Base-by-base conservation (phyloP, 2,888 invertebrate genomes). In the Boloria euphrosyne region DNA sequence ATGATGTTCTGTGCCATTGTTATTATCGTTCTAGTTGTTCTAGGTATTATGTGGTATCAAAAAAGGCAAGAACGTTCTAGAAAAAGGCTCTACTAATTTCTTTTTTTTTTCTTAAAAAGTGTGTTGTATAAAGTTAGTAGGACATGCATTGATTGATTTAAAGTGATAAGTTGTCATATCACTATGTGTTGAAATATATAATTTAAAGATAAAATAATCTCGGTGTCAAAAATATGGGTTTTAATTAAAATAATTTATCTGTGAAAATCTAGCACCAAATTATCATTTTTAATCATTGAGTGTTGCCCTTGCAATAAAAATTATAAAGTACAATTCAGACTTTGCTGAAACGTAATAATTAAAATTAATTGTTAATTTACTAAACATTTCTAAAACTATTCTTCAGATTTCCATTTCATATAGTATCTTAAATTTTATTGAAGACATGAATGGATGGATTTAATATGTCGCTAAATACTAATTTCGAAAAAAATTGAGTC, bases 31-130 rank as follows among this genome's bases (percentile, higher is more conserved):
- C 94, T 96, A 71, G 95, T 96, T 0, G 96, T 98, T 3, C 94
- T 98, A 63, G 98, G 96, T 38, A 96, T 98, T 70, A 96, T 98
- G 93, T 96, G 97, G 84, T 98, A 98, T 84, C 97, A 98, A 84
- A 98, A 98, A 82, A 95, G 96, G 68, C 97, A 97, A 82, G 97
- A 98, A 81, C 96, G 96, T 73, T 95, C 95, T 68, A 94, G 97
- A 77, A 99, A 99, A 89, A 94, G 98, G 77, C 96, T 98, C 43
- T 93, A 93, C 74, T 93, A 66, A 60, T 38, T 31, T 61, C 38
- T 14, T 38, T 38, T 31, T 31, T 13, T 17, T 1, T 13, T n/a
- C 22, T 10, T n/a, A 46, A 3, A 44, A 13, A 14, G 18, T 55
- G 14, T 7, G 44, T 4, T 43, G 14, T 44, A 44, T 7, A n/a